Base-by-base conservation (phyloP, 2,797 vertebrate species). In the Podarcis siculus region DNA sequence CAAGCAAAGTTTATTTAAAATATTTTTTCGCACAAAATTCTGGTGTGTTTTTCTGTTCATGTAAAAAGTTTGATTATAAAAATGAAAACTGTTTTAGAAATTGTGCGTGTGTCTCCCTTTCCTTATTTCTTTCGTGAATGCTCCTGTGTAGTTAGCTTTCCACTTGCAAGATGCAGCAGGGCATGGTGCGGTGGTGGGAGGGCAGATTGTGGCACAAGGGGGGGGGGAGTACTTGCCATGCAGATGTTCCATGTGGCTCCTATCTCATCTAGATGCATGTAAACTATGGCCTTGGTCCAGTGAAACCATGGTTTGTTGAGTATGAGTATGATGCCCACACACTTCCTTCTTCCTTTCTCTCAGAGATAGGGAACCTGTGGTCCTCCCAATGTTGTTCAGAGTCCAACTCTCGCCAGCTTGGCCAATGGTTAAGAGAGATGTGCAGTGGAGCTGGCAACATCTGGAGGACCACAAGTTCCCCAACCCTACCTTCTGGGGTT, bases 1-100 rank as follows among this genome's bases (percentile, higher is more conserved):
- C 73, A 39, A 95, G 94, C 92, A 97, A 97, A 97, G 94, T 97
- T 97, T 97, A 97, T 97, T 96, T 97, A 96, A 98, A 96, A 96
- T 90, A 96, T 97, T 97, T 97, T 97, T 97, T 97, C 95, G 89
- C 97, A 97, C 97, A 97, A 96, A 96, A 96, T 95, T 92, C 94
- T 95, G 92, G 94, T 95, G 96, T 97, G 96, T 96, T 97, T 55
- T 72, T 96, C 95, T 94, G 95, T 97, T 97, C 96, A 92, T 97
- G 96, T 97, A 95, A 96, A 95, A 95, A 95, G 94, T 96, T 96
- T 97, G 95, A 96, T 96, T 97, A 97, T 96, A 98, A 96, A 96
- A 96, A 95, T 95, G 96, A 96, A 96, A 96, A 92, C 88, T 79
- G 61, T 95, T 96, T 95, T 94, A 94, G 93, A 97, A 95, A 93